Percentiles rank a stretch among this genome's conserved stretches.
Conservation (phyloP, 2,888 invertebrate species). For the Uropetala carovei region DNA sequence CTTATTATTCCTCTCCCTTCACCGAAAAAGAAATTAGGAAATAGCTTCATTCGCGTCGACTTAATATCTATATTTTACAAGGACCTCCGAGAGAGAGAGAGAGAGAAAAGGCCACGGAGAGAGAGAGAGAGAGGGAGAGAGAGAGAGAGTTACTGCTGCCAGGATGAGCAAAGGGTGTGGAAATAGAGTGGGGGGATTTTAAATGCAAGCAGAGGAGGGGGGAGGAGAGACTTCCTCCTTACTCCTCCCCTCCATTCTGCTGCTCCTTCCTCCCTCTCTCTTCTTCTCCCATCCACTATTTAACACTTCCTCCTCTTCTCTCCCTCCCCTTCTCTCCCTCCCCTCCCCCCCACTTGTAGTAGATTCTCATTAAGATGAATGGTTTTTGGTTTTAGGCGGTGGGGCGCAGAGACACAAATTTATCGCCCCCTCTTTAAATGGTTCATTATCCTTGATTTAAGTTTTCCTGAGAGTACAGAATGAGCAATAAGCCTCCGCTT, state of each 20-base stretch:
- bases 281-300: too few species aligned
- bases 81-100: not conserved
- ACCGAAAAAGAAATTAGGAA: not conserved
- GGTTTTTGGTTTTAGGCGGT: slow-evolving; percentile 22
- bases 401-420: not conserved
- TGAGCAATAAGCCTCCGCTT: slow-evolving; percentile 12
- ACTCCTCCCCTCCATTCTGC: too few species aligned
- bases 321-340: not conserved
- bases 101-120: not conserved
- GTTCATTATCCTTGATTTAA: slow-evolving; percentile 35
- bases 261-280: too few species aligned
- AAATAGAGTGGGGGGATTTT: not conserved
- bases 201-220: not conserved
- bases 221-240: not conserved
- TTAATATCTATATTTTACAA: slow-evolving; percentile 31
- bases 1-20: not conserved
- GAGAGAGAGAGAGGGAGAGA: not conserved
- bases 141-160: not conserved
- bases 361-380: slow-evolving; percentile 28
- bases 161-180: not conserved
- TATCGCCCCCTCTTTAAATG: slow-evolving; percentile 17
- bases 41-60: slow-evolving; percentile 32
- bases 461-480: not conserved
- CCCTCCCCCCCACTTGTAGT: not conserved
- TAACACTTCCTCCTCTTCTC: too few species aligned